Evolutionary conservation across 2,797 vertebrate species (phyloP).

Genomic region (Lutra lutra): DNA sequence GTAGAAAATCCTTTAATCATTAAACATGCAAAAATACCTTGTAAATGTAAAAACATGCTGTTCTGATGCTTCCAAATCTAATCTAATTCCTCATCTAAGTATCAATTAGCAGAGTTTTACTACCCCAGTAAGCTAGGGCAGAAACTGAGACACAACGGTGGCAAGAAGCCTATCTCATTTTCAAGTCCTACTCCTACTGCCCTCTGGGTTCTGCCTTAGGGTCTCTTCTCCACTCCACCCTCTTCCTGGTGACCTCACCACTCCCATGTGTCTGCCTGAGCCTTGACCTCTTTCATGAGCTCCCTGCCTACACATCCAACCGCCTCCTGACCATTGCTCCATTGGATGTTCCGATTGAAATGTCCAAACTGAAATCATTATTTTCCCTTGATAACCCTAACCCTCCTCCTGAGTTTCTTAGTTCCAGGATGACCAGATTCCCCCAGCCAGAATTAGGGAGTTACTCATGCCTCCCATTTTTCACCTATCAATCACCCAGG

Average conservation of each 20-base stretch:
- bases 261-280: neutral
- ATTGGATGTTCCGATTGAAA: neutral
- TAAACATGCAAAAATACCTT: neutral
- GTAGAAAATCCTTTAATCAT: constrained; percentile 36
- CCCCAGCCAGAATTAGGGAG: neutral
- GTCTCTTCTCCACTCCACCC: neutral
- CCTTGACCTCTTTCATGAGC: neutral
- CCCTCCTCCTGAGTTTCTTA: neutral
- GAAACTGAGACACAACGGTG: neutral
- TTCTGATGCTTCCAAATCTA: constrained; percentile 29
- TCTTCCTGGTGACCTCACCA: neutral
- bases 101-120: neutral
- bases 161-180: neutral
- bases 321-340: neutral
- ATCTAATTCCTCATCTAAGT: neutral
- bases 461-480: neutral
- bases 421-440: neutral
- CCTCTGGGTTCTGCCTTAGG: neutral
- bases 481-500: neutral
- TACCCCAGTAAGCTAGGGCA: neutral
- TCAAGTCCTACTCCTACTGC: neutral
- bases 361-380: neutral
- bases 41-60: neutral
- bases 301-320: neutral
- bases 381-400: neutral